phyloP scores from a whole-genome alignment of 2,797 vertebrate species.

The Chanos chanos region DNA sequence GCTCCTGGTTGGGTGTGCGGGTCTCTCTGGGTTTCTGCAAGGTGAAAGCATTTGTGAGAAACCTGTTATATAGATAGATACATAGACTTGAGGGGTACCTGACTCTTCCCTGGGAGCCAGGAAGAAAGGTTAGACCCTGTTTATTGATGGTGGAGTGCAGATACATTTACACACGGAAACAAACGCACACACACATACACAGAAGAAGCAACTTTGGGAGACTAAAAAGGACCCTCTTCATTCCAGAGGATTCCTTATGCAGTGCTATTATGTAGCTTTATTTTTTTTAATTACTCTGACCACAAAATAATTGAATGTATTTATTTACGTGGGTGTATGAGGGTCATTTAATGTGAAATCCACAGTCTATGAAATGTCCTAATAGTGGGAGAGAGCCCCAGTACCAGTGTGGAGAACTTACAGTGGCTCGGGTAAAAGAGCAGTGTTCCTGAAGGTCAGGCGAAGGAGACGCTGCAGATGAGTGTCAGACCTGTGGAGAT shows the following conservation, averaged over 20 bases:
- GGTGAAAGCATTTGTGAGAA: slow-evolving; percentile 60
- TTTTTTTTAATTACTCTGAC: slow-evolving; percentile 38
- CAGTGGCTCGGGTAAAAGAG: too few species aligned
- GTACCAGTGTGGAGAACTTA: too few species aligned
- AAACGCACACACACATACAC: background rate
- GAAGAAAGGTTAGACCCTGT: too few species aligned
- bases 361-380: too few species aligned
- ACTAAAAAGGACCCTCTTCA: slow-evolving; percentile 45
- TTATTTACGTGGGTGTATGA: too few species aligned
- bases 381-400: too few species aligned
- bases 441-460: too few species aligned
- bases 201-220: slow-evolving; percentile 54
- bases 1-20: slow-evolving; percentile 68
- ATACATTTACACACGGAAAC: background rate
- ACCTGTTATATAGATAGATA: slow-evolving; percentile 52
- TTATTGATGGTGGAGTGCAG: slow-evolving; percentile 49
- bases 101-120: too few species aligned
- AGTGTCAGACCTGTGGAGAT: too few species aligned
- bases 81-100: slow-evolving; percentile 28
- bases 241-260: slow-evolving; percentile 41
- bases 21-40: slow-evolving; percentile 77
- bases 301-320: slow-evolving; percentile 27
- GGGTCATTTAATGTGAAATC: too few species aligned
- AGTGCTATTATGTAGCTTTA: slow-evolving; percentile 53
- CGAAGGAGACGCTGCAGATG: too few species aligned